Base-by-base conservation (phyloP, 2,113 vertebrate species). In the Pan paniscus region DNA sequence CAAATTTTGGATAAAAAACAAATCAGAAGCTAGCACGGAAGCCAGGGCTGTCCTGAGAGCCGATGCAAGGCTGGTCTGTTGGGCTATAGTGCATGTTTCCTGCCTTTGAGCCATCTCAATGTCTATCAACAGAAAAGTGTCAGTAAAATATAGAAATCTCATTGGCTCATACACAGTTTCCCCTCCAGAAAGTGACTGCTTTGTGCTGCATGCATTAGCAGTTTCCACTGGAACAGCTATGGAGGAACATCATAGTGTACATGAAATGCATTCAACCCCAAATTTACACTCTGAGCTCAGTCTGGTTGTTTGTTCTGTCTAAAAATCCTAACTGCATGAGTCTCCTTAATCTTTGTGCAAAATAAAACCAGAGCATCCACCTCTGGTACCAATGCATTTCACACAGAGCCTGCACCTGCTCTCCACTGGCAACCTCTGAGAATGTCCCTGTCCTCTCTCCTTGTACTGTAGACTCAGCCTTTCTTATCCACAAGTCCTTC, bases 61-160 rank as follows among this genome's bases (percentile, higher is more conserved):
- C 40, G 14, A 17, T 1, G 22, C 38, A 23, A 55, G 11, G 11
- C 46, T 5, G 23, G 18, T 17, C 14, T 55, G 30, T 27, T 80
- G 38, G 38, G 18, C 13, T 48, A 1, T 23, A 38, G 30, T 18
- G 32, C 25, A 3, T 4, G 13, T n/a, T 43, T 64, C 78, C 73
- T 38, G 40, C n/a, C 3, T 35, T 5, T 5, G 2, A 6, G 4
- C 52, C 81, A 27, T 38, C 20, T 17, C 2, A 0, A 4, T 4
- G 43, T n/a, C 43, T 25, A 82, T 48, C 83, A 52, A 35, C 4
- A 32, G n/a, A 75, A 5, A 70, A 82, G 35, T 3, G 30, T 9
- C 22, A 61, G 8, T 40, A 20, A 50, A 82, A 67, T 4, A 30
- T 30, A 61, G 59, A 16, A 11, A 3, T 27, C 30, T 32, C 70